These are phyloP conservation scores for Passerina amoena DNA, from an alignment of 2,113 vertebrate genomes.

Conservation along the genomic window DNA sequence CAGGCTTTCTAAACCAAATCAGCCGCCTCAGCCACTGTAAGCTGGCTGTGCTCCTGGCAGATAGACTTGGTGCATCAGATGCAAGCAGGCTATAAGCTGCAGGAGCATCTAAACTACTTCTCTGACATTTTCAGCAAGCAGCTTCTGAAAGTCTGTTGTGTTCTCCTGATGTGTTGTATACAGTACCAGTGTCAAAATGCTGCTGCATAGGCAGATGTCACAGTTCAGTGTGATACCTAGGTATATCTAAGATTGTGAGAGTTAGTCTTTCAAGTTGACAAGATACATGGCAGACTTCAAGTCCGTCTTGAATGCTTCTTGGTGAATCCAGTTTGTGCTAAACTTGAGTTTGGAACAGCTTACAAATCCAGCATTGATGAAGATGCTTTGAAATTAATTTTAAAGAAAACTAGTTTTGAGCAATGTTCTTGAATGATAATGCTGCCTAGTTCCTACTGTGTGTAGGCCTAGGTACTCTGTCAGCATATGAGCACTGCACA, in stretches of 20 bases:
- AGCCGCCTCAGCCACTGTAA: background rate
- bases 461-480: background rate
- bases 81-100: background rate
- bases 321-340: background rate
- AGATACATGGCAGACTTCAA: background rate
- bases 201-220: accelerated
- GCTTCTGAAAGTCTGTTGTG: background rate
- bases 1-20: background rate
- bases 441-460: background rate
- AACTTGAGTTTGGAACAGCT: background rate
- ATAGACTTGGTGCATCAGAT: background rate
- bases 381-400: background rate
- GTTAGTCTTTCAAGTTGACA: background rate
- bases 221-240: background rate
- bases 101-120: background rate
- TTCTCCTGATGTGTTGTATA: background rate
- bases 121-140: background rate
- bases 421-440: background rate
- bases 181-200: background rate
- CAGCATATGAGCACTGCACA: background rate
- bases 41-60: background rate
- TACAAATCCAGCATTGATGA: background rate
- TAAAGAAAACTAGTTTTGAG: background rate
- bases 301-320: background rate
- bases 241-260: background rate